phyloP scores from a whole-genome alignment of 2,888 invertebrate genomes.

The Lacanobia oleracea region DNA sequence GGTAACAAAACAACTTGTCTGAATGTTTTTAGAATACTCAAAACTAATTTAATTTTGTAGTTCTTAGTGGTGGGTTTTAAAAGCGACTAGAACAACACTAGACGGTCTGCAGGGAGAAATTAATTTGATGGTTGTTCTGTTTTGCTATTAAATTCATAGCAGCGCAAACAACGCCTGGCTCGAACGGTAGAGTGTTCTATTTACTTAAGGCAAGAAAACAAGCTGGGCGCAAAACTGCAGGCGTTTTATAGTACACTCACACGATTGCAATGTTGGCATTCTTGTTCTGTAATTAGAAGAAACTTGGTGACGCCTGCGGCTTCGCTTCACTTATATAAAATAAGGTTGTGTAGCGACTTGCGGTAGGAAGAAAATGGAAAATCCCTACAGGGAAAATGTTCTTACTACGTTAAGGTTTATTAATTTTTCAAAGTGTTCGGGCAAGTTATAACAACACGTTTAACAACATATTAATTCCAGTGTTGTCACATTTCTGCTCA shows the following conservation, averaged over 20 bases:
- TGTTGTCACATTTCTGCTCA: neutral
- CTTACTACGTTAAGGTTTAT: conserved; percentile 1
- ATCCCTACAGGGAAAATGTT: conserved; percentile 19
- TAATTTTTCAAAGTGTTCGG: neutral
- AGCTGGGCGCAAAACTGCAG: conserved; percentile 66
- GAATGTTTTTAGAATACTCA: conserved; percentile 41
- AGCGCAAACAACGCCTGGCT: conserved; percentile 63
- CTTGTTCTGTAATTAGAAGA: conserved; percentile 57
- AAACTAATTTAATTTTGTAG: conserved; percentile 41
- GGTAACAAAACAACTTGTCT: neutral
- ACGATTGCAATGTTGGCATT: conserved; percentile 57
- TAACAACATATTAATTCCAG: conserved; percentile 19
- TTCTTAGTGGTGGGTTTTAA: conserved; percentile 37
- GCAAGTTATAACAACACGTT: neutral
- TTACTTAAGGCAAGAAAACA: conserved; percentile 68
- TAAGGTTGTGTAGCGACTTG: conserved; percentile 27
- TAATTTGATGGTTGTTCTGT: conserved; percentile 64
- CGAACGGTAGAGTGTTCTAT: conserved; percentile 57
- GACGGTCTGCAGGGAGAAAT: conserved; percentile 50
- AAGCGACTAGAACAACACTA: conserved; percentile 48
- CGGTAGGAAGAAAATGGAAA: conserved; percentile 27
- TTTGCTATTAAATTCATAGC: conserved; percentile 64
- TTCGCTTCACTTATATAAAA: conserved; percentile 44
- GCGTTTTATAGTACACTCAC: conserved; percentile 62
- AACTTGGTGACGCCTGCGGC: conserved; percentile 47